These are phyloP conservation scores for Chrysoperla carnea DNA, from an alignment of 1,140 invertebrate species.

Conservation along the genomic window DNA sequence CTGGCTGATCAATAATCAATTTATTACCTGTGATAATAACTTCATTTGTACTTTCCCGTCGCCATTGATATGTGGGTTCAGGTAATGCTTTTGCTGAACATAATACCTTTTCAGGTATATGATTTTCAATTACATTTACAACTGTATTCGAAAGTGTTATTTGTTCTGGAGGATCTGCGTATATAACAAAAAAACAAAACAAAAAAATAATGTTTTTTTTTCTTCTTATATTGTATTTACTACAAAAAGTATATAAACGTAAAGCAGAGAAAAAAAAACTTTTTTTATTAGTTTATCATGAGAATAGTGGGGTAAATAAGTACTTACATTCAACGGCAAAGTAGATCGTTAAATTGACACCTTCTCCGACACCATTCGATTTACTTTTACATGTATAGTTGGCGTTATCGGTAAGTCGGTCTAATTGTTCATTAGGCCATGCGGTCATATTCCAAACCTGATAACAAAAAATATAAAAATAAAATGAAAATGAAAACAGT, in stretches of 20 bases:
- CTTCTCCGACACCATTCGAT: slow-evolving; percentile 46
- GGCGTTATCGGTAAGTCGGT: slow-evolving; percentile 55
- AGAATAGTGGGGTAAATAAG: neutral
- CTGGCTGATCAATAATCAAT: slow-evolving; percentile 34
- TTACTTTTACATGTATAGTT: slow-evolving; percentile 72
- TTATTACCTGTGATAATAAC: slow-evolving; percentile 30
- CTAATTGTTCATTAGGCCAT: slow-evolving; percentile 59
- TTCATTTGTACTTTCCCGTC: slow-evolving; percentile 28
- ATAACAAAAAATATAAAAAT: slow-evolving; percentile 6
- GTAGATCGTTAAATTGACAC: slow-evolving; percentile 60
- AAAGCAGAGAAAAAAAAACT: no score
- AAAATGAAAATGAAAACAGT: slow-evolving; percentile 1
- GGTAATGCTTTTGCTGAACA: slow-evolving; percentile 62
- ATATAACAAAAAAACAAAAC: slow-evolving; percentile 6
- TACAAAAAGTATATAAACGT: no score
- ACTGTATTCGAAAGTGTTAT: slow-evolving; percentile 51
- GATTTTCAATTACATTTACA: slow-evolving; percentile 59
- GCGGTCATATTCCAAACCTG: slow-evolving; percentile 57
- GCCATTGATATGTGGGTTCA: slow-evolving; percentile 48
- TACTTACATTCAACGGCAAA: slow-evolving; percentile 79
- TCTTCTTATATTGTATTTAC: no score
- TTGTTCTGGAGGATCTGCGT: slow-evolving; percentile 75
- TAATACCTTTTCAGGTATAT: slow-evolving; percentile 51
- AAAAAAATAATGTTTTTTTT: slow-evolving; percentile 6
- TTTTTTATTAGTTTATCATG: no score